Evolutionary conservation across 2,888 invertebrate genomes (phyloP).

Genomic region (Sipunculus nudus): DNA sequence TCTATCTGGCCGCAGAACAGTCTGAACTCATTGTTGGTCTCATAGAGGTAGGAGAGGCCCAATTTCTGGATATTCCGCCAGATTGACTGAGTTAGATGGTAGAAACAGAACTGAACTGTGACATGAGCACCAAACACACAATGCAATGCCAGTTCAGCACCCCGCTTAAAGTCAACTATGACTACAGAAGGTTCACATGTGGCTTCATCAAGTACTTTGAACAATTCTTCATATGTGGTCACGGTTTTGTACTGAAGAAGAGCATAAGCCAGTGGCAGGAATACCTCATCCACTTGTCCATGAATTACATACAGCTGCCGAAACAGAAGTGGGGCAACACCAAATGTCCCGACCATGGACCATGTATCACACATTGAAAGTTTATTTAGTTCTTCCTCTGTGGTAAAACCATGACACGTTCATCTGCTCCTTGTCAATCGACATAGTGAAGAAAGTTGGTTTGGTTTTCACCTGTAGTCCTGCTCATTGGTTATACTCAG

Average conservation of each 20-base stretch:
- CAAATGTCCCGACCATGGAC: background rate
- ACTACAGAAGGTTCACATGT: background rate
- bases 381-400: background rate
- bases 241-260: background rate
- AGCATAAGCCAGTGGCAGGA: background rate
- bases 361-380: background rate
- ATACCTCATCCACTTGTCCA: background rate
- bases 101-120: background rate
- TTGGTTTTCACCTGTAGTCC: background rate
- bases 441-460: background rate
- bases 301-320: background rate
- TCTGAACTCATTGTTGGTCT: too few species aligned
- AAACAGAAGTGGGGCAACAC: background rate
- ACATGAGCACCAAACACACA: background rate
- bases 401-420: background rate
- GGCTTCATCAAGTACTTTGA: background rate
- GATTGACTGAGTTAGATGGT: background rate
- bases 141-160: background rate
- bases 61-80: background rate
- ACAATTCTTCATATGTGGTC: background rate
- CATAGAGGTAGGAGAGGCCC: background rate
- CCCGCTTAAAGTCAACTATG: background rate
- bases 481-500: background rate
- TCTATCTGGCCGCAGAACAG: conserved; percentile 2
- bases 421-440: background rate